Evolutionary conservation across 2,888 invertebrate genomes (phyloP), one percentile per base, ranked within the genome.

Genomic region (Acrocera orbiculus): DNA sequence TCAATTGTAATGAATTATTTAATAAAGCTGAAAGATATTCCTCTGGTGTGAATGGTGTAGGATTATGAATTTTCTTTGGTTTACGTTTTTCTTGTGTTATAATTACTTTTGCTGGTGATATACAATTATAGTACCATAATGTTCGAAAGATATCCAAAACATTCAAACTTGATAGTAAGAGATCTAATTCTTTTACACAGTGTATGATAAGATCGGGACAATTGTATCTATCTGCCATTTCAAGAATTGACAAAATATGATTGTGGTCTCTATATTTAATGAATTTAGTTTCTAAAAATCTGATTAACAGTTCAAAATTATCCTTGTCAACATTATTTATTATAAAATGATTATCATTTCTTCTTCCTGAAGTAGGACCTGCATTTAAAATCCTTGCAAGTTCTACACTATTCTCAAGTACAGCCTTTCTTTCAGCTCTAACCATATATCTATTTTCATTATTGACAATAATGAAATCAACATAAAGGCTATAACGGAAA

Each of bases 181-280:
- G 46, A 47, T 61, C 61, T 32, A 61, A 46, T 45, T 61, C 59
- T 33, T 57, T 55, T 35, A 59, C 56, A 40, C 59, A 58, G 38
- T 57, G 54, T 20, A 56, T 58, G 11, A 58, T 55, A 46, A 61
- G 44, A 46, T 59, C 60, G 27, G 60, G 59, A 41, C 60, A 60
- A 45, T 59, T 57, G 41, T 52, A 61, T 31, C 55, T 52, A 43
- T 57, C 58, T 32, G 60, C 53, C 40, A 60, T 43, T 39, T 60
- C 57, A 20, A 60, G 48, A 39, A 60, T 56, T 37, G 55, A 53
- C 28, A 60, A 45, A 40, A 58, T 52, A 43, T 60, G 59, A 43
- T 53, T 47, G 43, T 59, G 58, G 45, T 59, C 56, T 35, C 52
- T 52, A 43, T 57, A 58, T 40, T 52, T 53, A 22, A 61, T 51